Base-by-base conservation (phyloP, 2,797 vertebrate species). In the Dromococcyx pavoninus region DNA sequence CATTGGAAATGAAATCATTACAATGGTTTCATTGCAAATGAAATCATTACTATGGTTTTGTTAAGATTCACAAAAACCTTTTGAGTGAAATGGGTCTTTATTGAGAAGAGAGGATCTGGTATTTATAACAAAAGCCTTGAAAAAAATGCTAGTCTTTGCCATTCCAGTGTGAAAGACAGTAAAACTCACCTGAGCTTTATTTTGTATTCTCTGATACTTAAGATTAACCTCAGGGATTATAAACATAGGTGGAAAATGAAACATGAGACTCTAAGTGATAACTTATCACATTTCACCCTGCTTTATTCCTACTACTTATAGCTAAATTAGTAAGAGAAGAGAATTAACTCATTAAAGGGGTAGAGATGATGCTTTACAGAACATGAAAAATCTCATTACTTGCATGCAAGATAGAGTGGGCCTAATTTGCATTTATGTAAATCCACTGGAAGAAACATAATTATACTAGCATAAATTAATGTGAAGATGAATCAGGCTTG, bases 401-500 rank as follows among this genome's bases (percentile, higher is more conserved):
- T 91, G 37, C 41, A 57, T 83, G 24, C 19, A 83, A 92, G 61
- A 77, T 41, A 76, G 64, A 85, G 43, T 79, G 25, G 13, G 13
- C 13, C 46, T 88, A 76, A 90, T 96, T 88, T 96, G 62, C 91
- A 88, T 96, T 94, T 96, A 94, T 94, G 94, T 69, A 95, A 94
- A 96, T 93, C 30, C 12, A 62, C 25, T 88, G 46, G 51, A 95
- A 94, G 64, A 60, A 87, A 88, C 86, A 54, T 58, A 94, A 91
- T 94, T 91, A 80, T 88, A 23, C 37, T 64, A 84, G 16, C 62
- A 90, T 86, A 88, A 81, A 76, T 86, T 94, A 91, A 86, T 70
- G 46, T 46, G 58, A 86, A 84, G 81, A 94, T 67, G 92, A 92
- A 90, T 90, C 86, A 81, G 91, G 57, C 37, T 67, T 43, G 79